These are phyloP conservation scores for Diorhabda sublineata DNA, from an alignment of 1,140 invertebrate genomes.

Conservation along the genomic window DNA sequence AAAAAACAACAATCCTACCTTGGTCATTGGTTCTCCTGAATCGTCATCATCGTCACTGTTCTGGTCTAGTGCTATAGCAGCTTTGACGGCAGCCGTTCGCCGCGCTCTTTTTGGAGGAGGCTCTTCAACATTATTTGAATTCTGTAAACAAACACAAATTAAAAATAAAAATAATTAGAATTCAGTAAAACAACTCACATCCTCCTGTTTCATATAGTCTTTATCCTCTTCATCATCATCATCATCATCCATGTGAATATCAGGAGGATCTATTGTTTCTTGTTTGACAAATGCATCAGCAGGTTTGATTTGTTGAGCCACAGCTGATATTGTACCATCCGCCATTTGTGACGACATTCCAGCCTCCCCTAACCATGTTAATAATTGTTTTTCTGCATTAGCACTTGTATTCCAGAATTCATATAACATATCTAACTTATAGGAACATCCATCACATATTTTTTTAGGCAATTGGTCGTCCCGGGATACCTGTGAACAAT, in stretches of 20 bases:
- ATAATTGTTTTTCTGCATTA: constrained; percentile 55
- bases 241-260: constrained; percentile 17
- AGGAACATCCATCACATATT: constrained; percentile 57
- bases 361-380: constrained; percentile 52
- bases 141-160: constrained; percentile 4
- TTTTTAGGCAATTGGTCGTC: constrained; percentile 59
- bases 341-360: constrained; percentile 46
- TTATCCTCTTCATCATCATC: constrained; percentile 23
- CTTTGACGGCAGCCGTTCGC: constrained; percentile 35
- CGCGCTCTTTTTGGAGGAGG: constrained; percentile 35
- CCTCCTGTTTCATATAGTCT: constrained; percentile 20
- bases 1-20: constrained; percentile 14
- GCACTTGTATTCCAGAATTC: constrained; percentile 57
- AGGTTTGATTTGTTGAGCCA: constrained; percentile 29
- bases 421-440: constrained; percentile 58
- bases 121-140: constrained; percentile 34
- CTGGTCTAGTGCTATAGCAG: constrained; percentile 27
- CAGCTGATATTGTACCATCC: constrained; percentile 25
- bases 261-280: constrained; percentile 30
- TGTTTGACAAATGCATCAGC: constrained; percentile 35
- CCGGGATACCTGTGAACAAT: constrained; percentile 50
- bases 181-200: constrained; percentile 9
- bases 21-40: constrained; percentile 27
- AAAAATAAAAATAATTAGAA: not conserved
- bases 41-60: constrained; percentile 32